These are phyloP conservation scores for Podabrus alpinus DNA, from an alignment of 2,888 invertebrate genomes.

Conservation along the genomic window DNA sequence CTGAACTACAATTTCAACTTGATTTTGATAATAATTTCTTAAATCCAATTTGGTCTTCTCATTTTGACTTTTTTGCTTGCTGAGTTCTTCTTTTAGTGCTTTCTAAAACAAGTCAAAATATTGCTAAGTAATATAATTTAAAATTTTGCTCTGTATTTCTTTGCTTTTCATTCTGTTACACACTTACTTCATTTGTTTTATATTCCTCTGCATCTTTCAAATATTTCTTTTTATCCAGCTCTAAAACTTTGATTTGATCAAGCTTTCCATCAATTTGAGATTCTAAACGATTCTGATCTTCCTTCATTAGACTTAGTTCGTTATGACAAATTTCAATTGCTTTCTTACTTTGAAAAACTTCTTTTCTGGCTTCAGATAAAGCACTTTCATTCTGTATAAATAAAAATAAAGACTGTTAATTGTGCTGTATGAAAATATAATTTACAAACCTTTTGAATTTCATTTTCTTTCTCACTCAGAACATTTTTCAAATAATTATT, in stretches of 20 bases:
- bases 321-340: slow-evolving; percentile 59
- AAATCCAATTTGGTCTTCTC: slow-evolving; percentile 71
- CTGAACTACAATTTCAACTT: slow-evolving; percentile 77
- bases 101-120: slow-evolving; percentile 48
- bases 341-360: slow-evolving; percentile 54
- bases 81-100: slow-evolving; percentile 53
- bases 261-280: slow-evolving; percentile 41
- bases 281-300: slow-evolving; percentile 42
- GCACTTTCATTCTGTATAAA: slow-evolving; percentile 47
- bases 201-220: slow-evolving; percentile 46
- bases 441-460: slow-evolving; percentile 54
- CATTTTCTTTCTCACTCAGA: neutral
- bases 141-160: neutral
- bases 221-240: slow-evolving; percentile 49
- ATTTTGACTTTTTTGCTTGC: slow-evolving; percentile 57
- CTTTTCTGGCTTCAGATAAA: slow-evolving; percentile 45
- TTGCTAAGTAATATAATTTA: neutral
- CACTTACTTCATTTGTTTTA: slow-evolving; percentile 48
- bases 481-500: neutral
- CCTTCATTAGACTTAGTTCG: slow-evolving; percentile 49
- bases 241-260: slow-evolving; percentile 38
- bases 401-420: slow-evolving; percentile 19
- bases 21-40: slow-evolving; percentile 77
- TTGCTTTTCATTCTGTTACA: neutral
- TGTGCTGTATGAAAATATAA: neutral